Percentiles rank a stretch among this genome's conserved stretches.
Evolutionary conservation across 2,797 vertebrate genomes (phyloP).

Genomic region (Cichlasoma orientale): DNA sequence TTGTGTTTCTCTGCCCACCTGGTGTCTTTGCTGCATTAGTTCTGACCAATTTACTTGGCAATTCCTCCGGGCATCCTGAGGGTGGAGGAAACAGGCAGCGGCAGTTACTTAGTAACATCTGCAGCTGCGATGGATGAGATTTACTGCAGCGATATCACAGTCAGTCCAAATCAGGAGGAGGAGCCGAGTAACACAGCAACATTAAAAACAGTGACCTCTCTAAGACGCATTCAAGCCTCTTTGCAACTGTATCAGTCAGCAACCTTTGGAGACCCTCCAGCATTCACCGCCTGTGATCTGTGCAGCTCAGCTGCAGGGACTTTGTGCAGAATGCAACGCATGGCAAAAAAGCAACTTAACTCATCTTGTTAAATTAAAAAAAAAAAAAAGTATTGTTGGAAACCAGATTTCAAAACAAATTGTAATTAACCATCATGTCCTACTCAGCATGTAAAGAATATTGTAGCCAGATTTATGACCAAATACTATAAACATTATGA

Average conservation of each 20-base stretch:
- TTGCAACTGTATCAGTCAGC: background rate
- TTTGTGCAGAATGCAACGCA: too few species aligned
- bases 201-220: background rate
- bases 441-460: background rate
- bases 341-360: background rate
- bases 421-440: accelerated
- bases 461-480: background rate
- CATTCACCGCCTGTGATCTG: background rate
- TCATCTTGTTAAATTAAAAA: background rate
- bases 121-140: slow-evolving; percentile 26
- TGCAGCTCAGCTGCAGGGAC: too few species aligned
- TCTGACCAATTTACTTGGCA: slow-evolving; percentile 62
- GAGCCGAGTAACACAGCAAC: background rate
- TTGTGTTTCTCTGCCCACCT: slow-evolving; percentile 43
- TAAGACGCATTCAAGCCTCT: background rate
- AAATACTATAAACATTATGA: background rate
- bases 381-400: background rate
- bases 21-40: slow-evolving; percentile 55
- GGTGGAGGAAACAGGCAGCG: slow-evolving; percentile 29
- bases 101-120: slow-evolving; percentile 34
- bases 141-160: background rate
- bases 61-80: slow-evolving; percentile 40
- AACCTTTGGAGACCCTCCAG: background rate
- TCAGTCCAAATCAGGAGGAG: slow-evolving; percentile 2
- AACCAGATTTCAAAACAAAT: background rate